phyloP scores from a whole-genome alignment of 2,888 invertebrate species.

The Drosophila prostipennis region DNA sequence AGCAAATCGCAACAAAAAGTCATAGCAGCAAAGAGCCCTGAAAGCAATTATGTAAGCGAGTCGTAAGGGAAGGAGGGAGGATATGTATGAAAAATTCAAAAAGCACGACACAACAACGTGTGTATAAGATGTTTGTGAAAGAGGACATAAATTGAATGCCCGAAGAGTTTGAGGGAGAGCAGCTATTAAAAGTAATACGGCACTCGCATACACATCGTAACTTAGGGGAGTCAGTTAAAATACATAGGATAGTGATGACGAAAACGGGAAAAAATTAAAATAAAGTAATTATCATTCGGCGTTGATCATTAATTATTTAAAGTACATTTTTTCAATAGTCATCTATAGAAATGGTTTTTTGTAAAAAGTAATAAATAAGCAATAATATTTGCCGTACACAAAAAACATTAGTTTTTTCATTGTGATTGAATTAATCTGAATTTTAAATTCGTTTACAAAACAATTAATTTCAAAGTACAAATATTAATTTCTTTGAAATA shows the following conservation, averaged over 20 bases:
- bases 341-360: too few relatives aligned
- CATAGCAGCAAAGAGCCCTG: constrained; percentile 35
- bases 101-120: constrained; percentile 44
- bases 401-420: not conserved
- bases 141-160: constrained; percentile 71
- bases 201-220: constrained; percentile 55
- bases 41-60: constrained; percentile 57
- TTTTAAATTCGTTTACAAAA: too few relatives aligned
- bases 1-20: constrained; percentile 67
- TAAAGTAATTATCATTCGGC: not conserved
- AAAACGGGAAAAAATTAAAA: not conserved
- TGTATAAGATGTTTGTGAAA: constrained; percentile 66
- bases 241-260: constrained; percentile 7
- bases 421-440: too few relatives aligned
- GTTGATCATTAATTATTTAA: not conserved
- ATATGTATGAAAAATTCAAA: constrained; percentile 69
- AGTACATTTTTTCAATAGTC: too few relatives aligned
- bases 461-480: too few relatives aligned
- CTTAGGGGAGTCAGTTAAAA: constrained; percentile 44
- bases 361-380: not conserved
- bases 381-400: not conserved
- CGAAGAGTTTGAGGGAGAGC: constrained; percentile 34
- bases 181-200: constrained; percentile 67
- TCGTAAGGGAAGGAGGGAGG: not conserved
- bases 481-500: too few relatives aligned